Evolutionary conservation across 2,888 invertebrate species (phyloP), one percentile per base, ranked within the genome.

Genomic region (Watsonalla binaria): DNA sequence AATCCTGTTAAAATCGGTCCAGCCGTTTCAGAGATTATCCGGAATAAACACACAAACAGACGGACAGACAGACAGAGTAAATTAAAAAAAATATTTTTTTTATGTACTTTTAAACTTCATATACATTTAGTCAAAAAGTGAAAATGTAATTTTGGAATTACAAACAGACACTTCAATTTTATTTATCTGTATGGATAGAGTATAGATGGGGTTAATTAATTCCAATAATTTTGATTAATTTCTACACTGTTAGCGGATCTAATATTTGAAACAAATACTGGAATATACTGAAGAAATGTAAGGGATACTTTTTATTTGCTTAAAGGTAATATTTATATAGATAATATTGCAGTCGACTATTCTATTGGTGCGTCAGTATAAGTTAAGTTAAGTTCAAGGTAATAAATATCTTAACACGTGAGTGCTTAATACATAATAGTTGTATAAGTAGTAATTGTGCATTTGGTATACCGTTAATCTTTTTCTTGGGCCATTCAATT

Each of bases 371-470:
- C 84, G 66, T 75, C 75, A 75, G 67, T 71, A 60, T 61, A 65
- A 60, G 63, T 63, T 56, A 65, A 64, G 61, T 59, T 68, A 59
- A 60, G 57, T 62, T 63, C 60, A 74, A 71, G 62, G 65, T 77
- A 74, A 76, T 74, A 73, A 60, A 75, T 77, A 75, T 74, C 72
- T 76, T 70, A 74, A 56, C 58, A 67, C 69, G 74, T 67, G 72
- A 66, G 83, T 82, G 80, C 83, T 74, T 77, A 78, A 77, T 78
- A 84, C 75, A 48, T 35, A 48, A 75, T 70, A 68, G 62, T 76
- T 80, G 80, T 82, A 83, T 79, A 76, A 72, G 72, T 77, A 81
- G 70, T 86, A 86, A 84, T 86, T 88, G 88, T 89, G 88, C 88
- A 85, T 79, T 78, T 85, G 80, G 86, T 87, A 86, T 86, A 86